These are phyloP conservation scores for Hylia prasina DNA, from an alignment of 2,113 vertebrate species.

Conservation along the genomic window DNA sequence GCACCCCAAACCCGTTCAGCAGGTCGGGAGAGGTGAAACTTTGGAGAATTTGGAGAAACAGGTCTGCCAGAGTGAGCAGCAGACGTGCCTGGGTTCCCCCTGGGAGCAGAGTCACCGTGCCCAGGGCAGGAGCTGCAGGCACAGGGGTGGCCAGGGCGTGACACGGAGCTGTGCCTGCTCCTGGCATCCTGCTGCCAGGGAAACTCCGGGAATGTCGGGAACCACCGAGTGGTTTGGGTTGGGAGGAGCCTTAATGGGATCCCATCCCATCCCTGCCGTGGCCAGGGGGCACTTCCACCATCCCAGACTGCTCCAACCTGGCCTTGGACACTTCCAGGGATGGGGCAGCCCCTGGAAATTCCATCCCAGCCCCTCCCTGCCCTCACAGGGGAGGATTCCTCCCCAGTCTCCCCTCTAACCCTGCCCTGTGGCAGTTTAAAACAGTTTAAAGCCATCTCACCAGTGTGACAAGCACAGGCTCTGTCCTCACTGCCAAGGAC, in stretches of 20 bases:
- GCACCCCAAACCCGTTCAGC: neutral
- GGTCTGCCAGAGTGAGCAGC: neutral
- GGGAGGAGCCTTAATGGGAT: neutral
- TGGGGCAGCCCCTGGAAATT: neutral
- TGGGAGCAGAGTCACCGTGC: neutral
- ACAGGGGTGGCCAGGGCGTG: neutral
- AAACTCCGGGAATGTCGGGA: neutral
- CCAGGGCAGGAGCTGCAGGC: neutral
- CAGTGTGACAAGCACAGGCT: neutral
- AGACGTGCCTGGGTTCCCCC: neutral
- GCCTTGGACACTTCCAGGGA: neutral
- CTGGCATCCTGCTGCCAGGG: neutral
- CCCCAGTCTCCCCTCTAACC: neutral
- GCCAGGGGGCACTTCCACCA: accelerated
- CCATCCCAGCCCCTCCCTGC: neutral
- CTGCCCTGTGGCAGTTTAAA: neutral
- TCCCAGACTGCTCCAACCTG: neutral
- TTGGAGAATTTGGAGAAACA: neutral
- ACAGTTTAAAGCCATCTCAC: neutral
- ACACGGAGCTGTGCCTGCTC: neutral
- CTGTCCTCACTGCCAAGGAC: neutral
- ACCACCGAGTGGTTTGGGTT: neutral
- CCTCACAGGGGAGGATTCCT: neutral
- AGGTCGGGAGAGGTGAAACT: neutral
- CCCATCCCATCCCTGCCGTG: neutral